phyloP scores from a whole-genome alignment of 2,113 vertebrate species.

The Oreochromis aureus region DNA sequence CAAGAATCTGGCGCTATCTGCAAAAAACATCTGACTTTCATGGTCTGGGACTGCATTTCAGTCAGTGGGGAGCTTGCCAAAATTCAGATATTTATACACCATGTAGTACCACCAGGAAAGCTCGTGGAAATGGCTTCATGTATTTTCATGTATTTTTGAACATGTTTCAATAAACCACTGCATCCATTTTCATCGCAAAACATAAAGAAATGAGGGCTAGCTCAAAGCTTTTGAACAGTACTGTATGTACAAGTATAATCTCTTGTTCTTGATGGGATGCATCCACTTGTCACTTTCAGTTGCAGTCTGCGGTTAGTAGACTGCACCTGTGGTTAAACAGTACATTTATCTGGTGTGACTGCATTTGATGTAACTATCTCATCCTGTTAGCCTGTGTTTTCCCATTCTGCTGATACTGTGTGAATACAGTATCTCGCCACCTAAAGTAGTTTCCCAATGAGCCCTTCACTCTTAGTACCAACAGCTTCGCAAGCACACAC shows the following conservation, averaged over 20 bases:
- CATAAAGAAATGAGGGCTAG: not conserved
- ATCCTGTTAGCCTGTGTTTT: not conserved
- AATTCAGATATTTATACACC: not conserved
- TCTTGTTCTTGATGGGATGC: not conserved
- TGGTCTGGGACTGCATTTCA: not conserved
- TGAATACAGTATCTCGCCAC: not conserved
- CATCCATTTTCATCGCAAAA: not conserved
- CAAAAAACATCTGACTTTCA: not conserved
- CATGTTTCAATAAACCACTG: not conserved
- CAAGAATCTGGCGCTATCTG: not conserved
- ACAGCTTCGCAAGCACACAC: not conserved
- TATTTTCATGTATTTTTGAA: not conserved
- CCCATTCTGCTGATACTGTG: not conserved
- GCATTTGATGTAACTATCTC: not conserved
- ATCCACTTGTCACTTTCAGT: not conserved
- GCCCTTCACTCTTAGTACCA: not conserved
- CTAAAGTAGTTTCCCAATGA: not conserved
- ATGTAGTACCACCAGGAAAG: not conserved
- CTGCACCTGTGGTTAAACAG: not conserved
- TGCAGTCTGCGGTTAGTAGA: not conserved
- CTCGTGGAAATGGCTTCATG: not conserved
- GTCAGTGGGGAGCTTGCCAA: not conserved
- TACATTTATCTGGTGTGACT: not conserved
- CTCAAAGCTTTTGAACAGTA: not conserved
- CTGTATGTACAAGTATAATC: not conserved